Base-by-base conservation (phyloP, 2,797 vertebrate genomes). In the Peromyscus aztecus region DNA sequence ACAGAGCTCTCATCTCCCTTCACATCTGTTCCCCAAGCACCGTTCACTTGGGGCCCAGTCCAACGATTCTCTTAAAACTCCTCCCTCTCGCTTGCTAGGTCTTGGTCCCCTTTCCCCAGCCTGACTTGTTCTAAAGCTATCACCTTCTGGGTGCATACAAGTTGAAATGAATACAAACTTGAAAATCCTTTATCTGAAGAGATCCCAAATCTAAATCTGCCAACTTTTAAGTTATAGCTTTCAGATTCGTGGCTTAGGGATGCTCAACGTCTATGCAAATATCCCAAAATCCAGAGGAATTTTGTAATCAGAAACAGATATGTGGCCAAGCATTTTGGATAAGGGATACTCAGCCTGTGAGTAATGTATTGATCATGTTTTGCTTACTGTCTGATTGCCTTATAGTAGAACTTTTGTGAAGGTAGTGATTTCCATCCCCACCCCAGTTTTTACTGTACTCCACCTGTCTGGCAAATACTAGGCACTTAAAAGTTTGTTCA, bases 51-150 rank as follows among this genome's bases (percentile, higher is more conserved):
- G 81, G n/a, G 52, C 61, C 81, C 67, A 21, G 46, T 19, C 34
- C 24, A 19, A 43, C 34, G 40, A 14, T 29, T 91, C 23, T 91
- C 23, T 40, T 27, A 80, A 91, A 69, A 84, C 81, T 0, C 23
- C 57, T 31, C 95, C 67, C 89, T 85, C 90, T 78, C 73, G 49
- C 34, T 75, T 69, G 84, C 24, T 49, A 78, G 75, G 90, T 92
- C 85, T 76, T 82, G 67, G 61, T 21, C 43, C 49, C 40, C 63
- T 76, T 34, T 55, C 21, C 52, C 57, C 61, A 43, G 61, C 82
- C 46, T 78, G 40, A 43, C 61, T 23, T 95, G 93, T 94, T 90
- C 65, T 77, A 91, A 94, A 95, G 85, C 88, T 11, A 75, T 77
- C 21, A 59, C 49, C 52, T 90, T 89, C 75, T 95, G 87, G 94